These are phyloP conservation scores for Oscheius sp. DNA, from an alignment of 2,888 invertebrate species.

Conservation along the genomic window DNA sequence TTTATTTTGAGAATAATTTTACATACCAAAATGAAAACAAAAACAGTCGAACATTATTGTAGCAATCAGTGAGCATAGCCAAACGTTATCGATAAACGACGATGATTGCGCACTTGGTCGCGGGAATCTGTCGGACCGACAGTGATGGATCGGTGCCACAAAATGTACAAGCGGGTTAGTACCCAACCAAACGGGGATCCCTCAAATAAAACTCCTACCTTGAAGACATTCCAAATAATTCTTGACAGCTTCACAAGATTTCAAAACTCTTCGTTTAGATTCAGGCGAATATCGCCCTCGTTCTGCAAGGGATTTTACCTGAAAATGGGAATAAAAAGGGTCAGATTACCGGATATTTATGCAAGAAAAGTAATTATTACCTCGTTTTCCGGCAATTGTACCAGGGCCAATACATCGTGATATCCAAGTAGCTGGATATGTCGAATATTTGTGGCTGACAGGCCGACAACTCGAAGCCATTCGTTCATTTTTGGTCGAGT, in stretches of 20 bases:
- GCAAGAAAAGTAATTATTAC: constrained; percentile 23
- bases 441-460: constrained; percentile 50
- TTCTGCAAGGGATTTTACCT: constrained; percentile 52
- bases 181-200: background rate
- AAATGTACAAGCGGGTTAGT: constrained; percentile 29
- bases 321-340: constrained; percentile 12
- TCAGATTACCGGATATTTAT: no score
- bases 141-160: constrained; percentile 36
- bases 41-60: constrained; percentile 27
- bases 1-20: background rate
- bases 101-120: constrained; percentile 29
- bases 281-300: constrained; percentile 53
- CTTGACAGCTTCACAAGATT: constrained; percentile 38
- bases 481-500: constrained; percentile 27
- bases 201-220: constrained; percentile 2
- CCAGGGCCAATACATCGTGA: constrained; percentile 45
- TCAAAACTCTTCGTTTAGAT: constrained; percentile 47
- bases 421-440: constrained; percentile 52
- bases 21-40: constrained; percentile 20
- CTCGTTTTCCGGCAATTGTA: constrained; percentile 46
- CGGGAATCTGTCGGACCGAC: constrained; percentile 24
- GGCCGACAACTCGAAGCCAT: constrained; percentile 52
- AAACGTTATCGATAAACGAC: constrained; percentile 21
- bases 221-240: constrained; percentile 18
- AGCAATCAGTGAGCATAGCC: constrained; percentile 6